Percentiles rank a stretch among this genome's conserved stretches.
These are phyloP conservation scores for Avahi laniger DNA, from an alignment of 2,797 vertebrate genomes.

Conservation along the genomic window DNA sequence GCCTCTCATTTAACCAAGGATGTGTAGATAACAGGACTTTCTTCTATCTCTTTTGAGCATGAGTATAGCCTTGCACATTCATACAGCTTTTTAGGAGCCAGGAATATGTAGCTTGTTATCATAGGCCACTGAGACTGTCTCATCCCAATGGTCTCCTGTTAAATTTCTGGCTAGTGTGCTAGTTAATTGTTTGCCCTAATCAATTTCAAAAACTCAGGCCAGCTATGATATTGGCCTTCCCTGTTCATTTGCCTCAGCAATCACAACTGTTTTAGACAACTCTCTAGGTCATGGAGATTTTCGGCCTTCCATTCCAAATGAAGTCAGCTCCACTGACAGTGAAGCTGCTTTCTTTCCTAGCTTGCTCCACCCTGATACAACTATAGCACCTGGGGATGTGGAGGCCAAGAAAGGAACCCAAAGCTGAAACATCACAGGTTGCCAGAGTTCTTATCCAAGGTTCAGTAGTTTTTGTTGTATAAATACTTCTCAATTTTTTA, in stretches of 20 bases:
- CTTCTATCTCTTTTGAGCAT: not conserved
- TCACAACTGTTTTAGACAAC: not conserved
- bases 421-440: not conserved
- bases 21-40: not conserved
- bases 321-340: not conserved
- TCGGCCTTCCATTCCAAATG: not conserved
- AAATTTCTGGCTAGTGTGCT: not conserved
- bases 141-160: not conserved
- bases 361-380: not conserved
- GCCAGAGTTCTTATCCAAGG: not conserved
- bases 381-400: fast-evolving
- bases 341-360: not conserved
- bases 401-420: not conserved
- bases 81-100: not conserved
- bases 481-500: not conserved
- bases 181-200: not conserved
- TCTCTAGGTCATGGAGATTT: not conserved
- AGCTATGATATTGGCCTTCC: not conserved
- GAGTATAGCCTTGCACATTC: not conserved
- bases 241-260: not conserved
- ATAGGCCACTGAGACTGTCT: not conserved
- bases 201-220: not conserved
- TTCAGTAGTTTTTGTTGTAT: not conserved
- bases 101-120: not conserved
- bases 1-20: not conserved